phyloP scores from a whole-genome alignment of 2,113 vertebrate species.

The Gambusia affinis region DNA sequence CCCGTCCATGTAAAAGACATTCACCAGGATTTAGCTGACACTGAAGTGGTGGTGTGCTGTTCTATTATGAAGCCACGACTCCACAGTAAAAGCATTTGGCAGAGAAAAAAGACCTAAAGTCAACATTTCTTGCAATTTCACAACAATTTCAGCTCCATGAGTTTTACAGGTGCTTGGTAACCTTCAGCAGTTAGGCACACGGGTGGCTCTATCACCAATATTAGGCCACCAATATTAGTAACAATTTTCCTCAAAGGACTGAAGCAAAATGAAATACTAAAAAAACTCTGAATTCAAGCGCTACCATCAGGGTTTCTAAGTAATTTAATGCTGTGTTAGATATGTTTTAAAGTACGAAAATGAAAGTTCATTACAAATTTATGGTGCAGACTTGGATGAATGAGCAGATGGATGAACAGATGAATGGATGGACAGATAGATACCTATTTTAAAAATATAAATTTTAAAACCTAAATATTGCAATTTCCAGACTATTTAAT shows the following conservation, averaged over 20 bases:
- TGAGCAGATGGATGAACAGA: not conserved
- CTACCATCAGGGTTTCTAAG: too few species aligned
- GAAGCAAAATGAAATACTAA: not conserved
- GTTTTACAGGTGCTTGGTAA: not conserved
- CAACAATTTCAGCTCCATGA: not conserved
- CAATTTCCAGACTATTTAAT: too few species aligned
- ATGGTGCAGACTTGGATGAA: not conserved
- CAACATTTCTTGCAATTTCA: not conserved
- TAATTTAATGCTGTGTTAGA: not conserved
- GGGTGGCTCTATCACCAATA: too few species aligned
- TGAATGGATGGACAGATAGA: not conserved
- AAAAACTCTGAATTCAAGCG: not conserved
- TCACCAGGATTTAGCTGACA: not conserved
- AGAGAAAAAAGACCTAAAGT: not conserved
- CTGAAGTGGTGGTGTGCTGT: not conserved
- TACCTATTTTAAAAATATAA: too few species aligned
- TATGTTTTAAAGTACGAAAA: not conserved
- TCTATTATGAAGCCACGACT: not conserved
- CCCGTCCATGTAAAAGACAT: not conserved
- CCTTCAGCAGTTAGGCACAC: not conserved
- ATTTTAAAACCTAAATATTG: too few species aligned
- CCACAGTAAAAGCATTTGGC: not conserved
- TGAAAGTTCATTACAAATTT: not conserved
- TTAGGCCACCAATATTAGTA: not conserved
- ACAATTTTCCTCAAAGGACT: not conserved